A percentile compares a stretch with the other conserved stretches of the same genome.
Conservation (phyloP, 2,797 vertebrate genomes). For the Sparus aurata region DNA sequence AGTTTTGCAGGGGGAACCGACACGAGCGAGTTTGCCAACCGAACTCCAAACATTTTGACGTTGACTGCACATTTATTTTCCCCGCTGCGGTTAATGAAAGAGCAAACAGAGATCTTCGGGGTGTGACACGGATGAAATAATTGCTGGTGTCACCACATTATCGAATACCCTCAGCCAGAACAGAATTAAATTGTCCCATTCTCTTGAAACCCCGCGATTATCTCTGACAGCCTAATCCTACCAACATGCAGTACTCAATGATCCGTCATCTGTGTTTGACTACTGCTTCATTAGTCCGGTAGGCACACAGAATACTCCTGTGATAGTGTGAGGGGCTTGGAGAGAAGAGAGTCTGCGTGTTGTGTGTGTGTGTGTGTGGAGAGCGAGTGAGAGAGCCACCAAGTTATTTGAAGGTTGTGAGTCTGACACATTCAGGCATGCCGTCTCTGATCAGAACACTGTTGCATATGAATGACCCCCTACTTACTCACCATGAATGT, state of each 20-base stretch:
- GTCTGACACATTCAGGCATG: slow-evolving; percentile 64
- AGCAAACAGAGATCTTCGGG: slow-evolving; percentile 36
- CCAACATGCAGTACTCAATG: slow-evolving; percentile 60
- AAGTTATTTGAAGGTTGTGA: slow-evolving; percentile 73
- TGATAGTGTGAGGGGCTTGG: slow-evolving; percentile 3
- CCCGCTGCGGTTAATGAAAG: slow-evolving; percentile 40
- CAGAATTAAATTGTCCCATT: slow-evolving; percentile 64
- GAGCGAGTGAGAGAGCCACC: slow-evolving; percentile 38
- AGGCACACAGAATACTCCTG: slow-evolving; percentile 48
- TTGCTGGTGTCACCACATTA: slow-evolving; percentile 58
- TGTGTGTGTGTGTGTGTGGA: slow-evolving; percentile 14
- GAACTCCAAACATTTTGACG: slow-evolving; percentile 37
- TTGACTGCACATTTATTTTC: slow-evolving; percentile 27
- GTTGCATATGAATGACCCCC: slow-evolving; percentile 75
- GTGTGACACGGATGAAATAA: slow-evolving; percentile 53
- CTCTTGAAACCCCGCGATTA: slow-evolving; percentile 59
- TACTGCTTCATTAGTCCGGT: slow-evolving; percentile 65
- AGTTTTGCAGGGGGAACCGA: slow-evolving; percentile 11
- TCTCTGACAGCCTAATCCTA: slow-evolving; percentile 71
- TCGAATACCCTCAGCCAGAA: slow-evolving; percentile 53
- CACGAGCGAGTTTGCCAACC: slow-evolving; percentile 2
- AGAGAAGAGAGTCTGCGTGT: slow-evolving; percentile 15
- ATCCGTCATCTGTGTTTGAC: slow-evolving; percentile 73
- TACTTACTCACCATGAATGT: slow-evolving; percentile 63
- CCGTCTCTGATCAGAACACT: slow-evolving; percentile 65